A percentile compares a stretch with the other conserved stretches of the same genome.
These are phyloP conservation scores for Drosophila persimilis DNA, from an alignment of 1,140 invertebrate species.

Conservation along the genomic window DNA sequence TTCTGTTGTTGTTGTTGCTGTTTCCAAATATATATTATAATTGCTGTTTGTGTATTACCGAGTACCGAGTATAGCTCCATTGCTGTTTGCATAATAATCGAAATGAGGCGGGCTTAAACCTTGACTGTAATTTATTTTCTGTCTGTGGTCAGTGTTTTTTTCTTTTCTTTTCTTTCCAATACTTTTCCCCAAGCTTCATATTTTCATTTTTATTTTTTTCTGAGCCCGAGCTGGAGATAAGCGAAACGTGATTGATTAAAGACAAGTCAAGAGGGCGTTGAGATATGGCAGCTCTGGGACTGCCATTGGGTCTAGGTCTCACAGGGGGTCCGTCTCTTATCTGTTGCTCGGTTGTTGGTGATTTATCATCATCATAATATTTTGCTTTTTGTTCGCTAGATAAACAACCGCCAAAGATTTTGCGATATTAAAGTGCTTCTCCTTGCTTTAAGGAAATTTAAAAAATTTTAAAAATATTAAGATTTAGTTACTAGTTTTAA, in stretches of 20 bases:
- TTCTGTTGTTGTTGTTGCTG: slow-evolving; percentile 30
- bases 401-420: slow-evolving; percentile 9
- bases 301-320: slow-evolving; percentile 5
- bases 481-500: background rate
- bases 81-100: slow-evolving; percentile 52
- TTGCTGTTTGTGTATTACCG: slow-evolving; percentile 24
- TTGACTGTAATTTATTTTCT: slow-evolving; percentile 22
- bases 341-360: slow-evolving; percentile 27
- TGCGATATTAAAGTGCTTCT: too few relatives aligned
- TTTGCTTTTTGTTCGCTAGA: background rate
- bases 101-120: slow-evolving; percentile 18
- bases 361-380: slow-evolving; percentile 17
- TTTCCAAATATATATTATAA: slow-evolving; percentile 35
- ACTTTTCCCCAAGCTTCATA: slow-evolving; percentile 18
- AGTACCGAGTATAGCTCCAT: background rate
- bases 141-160: slow-evolving; percentile 54
- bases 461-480: background rate
- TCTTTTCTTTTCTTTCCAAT: slow-evolving; percentile 15
- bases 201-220: background rate
- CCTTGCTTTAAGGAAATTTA: background rate
- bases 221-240: slow-evolving; percentile 15
- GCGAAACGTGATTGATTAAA: slow-evolving; percentile 66
- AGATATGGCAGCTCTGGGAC: slow-evolving; percentile 28
- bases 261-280: slow-evolving; percentile 12
- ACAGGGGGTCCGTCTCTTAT: slow-evolving; percentile 9